Base-by-base conservation (phyloP, 2,113 vertebrate genomes). In the Columba janthina region DNA sequence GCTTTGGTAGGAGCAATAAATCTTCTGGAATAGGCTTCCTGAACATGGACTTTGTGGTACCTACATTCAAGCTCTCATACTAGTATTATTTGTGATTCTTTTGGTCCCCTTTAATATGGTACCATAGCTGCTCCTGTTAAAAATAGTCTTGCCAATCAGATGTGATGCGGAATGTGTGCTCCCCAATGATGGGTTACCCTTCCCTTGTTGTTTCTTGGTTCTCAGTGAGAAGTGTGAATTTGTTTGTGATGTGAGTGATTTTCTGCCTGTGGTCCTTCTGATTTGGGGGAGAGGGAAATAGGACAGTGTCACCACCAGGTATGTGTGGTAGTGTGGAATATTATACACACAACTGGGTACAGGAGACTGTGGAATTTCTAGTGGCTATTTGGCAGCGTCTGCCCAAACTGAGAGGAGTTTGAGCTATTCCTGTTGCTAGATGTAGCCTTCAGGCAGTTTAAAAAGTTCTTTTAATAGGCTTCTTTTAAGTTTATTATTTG, bases 401-500 rank as follows among this genome's bases (percentile, higher is more conserved):
- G 42, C 34, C 65, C 60, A 24, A 42, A 73, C 14, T 24, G 34
- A 81, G 75, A 86, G 25, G 38, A 81, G 66, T 12, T 15, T 34
- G 66, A 65, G 56, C 50, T 62, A 53, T 67, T 78, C 53, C 54
- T 1, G 0, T 0, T 7, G 2, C 10, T n/a, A 34, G 54, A 82
- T 83, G 58, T 65, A 89, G 66, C 66, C 80, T 82, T 65, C 24
- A 70, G n/a, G 40, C 58, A 46, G 46, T 65, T 85, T 76, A 34
- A 73, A 82, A 93, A 44, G 12, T 16, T 72, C 48, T 79, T 82
- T 40, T 73, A 84, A 81, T 93, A 18, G 36, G 31, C 38, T 79
- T 51, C 78, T 76, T 93, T 94, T 64, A 82, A 70, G 61, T 87
- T 75, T 77, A 40, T 60, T 79, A 48, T 87, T 92, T 79, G 77